Evolutionary conservation across 1,140 invertebrate species (phyloP), one percentile per base, ranked within the genome.

Genomic region (Formica exsecta): DNA sequence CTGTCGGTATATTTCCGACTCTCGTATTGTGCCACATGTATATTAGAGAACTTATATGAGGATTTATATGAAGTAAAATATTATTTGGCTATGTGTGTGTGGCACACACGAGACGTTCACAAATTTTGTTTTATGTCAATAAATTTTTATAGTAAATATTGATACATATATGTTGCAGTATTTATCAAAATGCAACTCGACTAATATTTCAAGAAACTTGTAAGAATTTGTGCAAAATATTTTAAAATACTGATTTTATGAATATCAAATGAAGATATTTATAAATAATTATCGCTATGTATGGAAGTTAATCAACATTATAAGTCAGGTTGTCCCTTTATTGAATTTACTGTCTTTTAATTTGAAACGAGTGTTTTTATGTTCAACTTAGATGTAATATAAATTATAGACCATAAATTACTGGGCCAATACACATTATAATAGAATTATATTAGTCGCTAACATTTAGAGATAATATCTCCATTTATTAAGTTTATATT

Each of bases 401-500:
- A 57, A 41, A 36, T 54, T n/a, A n/a, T 88, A 83, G 41, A 71
- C n/a, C 29, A 54, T 19, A 51, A 70, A 66, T 44, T 57, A 36
- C 13, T 57, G 13, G 11, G 32, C 36, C 51, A 71, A 70, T 70
- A 38, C 29, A 38, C 29, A 38, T 54, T 62, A 62, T 5, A 22
- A 57, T 7, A 65, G 6, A 44, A 76, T 38, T 66, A 65, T 61
- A 71, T 65, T 68, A 65, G 48, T 57, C 32, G 13, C 4, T 64
- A 74, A 65, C 11, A 74, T 66, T 87, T 76, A 65, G 32, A 51
- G 6, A 51, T 48, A 61, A 65, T 44, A 88, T 25, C 44, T 83
- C 74, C 7, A 44, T 87, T 36, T 22, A 61, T 74, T 66, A 54
- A 85, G 19, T 19, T 77, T 71, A 32, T 74, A 75, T 19, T 36